These are phyloP conservation scores for Pantelozetes paolii DNA, from an alignment of 2,888 invertebrate genomes.

Conservation along the genomic window DNA sequence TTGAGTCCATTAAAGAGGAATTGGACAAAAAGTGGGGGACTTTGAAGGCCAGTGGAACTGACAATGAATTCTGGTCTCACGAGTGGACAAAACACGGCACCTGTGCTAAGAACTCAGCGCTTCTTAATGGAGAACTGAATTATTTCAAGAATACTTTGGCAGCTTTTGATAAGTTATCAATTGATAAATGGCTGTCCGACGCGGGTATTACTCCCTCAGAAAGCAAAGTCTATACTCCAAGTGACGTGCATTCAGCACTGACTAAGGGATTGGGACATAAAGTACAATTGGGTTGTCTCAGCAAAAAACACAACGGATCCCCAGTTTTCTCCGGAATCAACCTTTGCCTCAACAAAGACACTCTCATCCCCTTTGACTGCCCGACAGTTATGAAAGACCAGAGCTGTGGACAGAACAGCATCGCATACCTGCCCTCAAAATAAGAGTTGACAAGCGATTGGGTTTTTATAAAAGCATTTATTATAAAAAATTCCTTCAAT, in stretches of 20 bases:
- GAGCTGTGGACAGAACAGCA: not conserved
- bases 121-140: slow-evolving; percentile 36
- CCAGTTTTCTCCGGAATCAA: slow-evolving; percentile 35
- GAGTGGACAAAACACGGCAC: slow-evolving; percentile 43
- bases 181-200: slow-evolving; percentile 35
- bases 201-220: slow-evolving; percentile 29
- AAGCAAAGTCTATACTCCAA: slow-evolving; percentile 18
- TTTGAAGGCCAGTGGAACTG: not conserved
- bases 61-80: slow-evolving; percentile 40
- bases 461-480: not conserved
- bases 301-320: slow-evolving; percentile 19
- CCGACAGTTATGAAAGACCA: not conserved
- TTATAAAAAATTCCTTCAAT: not conserved
- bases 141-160: slow-evolving; percentile 40
- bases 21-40: slow-evolving; percentile 20
- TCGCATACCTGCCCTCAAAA: slow-evolving; percentile 33
- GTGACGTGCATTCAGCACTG: slow-evolving; percentile 27
- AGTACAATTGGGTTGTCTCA: slow-evolving; percentile 28
- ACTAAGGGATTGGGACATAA: slow-evolving; percentile 22
- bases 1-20: slow-evolving; percentile 30
- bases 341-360: slow-evolving; percentile 31
- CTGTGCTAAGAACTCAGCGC: slow-evolving; percentile 37
- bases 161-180: not conserved
- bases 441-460: not conserved
- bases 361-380: slow-evolving; percentile 34